Percentiles rank a stretch among this genome's conserved stretches.
phyloP scores from a whole-genome alignment of 2,113 vertebrate species.

The Symphodus melops region DNA sequence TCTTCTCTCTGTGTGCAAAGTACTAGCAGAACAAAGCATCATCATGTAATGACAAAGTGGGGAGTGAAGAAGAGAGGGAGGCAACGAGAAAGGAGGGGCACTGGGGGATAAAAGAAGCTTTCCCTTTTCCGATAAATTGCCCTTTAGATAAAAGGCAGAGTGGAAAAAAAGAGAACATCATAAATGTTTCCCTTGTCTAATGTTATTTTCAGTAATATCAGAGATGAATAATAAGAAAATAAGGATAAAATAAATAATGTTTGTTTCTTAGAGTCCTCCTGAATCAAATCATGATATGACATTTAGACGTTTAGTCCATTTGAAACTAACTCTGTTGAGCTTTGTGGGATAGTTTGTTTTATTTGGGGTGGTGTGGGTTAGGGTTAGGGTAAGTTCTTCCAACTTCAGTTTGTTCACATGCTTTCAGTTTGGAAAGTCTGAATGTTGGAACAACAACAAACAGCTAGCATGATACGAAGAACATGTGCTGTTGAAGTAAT shows the following conservation, averaged over 20 bases:
- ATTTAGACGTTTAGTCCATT: no score
- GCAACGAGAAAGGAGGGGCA: conserved; percentile 23
- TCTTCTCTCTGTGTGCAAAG: conserved; percentile 35
- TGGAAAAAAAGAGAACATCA: conserved; percentile 30
- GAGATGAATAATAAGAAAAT: conserved; percentile 56
- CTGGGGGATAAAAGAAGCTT: conserved; percentile 59
- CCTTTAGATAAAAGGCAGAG: conserved; percentile 69
- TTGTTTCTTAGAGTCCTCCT: conserved; percentile 16
- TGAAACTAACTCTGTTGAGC: no score
- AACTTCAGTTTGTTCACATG: no score
- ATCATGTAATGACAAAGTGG: conserved; percentile 55
- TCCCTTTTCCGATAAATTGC: conserved; percentile 62
- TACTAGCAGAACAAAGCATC: conserved; percentile 61
- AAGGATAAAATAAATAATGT: conserved; percentile 5
- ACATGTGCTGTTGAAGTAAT: no score
- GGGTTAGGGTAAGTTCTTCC: no score
- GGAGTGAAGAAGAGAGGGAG: conserved; percentile 21
- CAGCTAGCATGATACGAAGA: no score
- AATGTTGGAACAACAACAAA: no score
- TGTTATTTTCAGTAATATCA: conserved; percentile 61
- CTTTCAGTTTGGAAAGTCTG: no score
- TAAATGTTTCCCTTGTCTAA: conserved; percentile 57
- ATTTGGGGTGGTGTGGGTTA: no score
- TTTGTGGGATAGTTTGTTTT: no score
- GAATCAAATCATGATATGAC: no score